Conservation (phyloP, 2,888 invertebrate species). For the Acholoe squamosa region DNA sequence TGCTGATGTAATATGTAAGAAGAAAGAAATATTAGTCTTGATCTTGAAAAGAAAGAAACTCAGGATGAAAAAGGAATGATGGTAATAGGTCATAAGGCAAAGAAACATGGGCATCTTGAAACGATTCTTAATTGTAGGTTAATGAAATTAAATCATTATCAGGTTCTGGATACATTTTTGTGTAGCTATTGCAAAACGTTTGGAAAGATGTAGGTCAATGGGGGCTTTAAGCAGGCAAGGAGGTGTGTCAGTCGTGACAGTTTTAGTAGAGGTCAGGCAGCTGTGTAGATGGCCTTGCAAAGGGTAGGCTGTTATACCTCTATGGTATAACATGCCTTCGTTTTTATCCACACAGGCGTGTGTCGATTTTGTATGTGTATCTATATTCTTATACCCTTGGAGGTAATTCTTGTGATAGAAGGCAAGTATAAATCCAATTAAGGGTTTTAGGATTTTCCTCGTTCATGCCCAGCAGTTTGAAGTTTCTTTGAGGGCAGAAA, state of each 20-base stretch:
- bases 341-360: not conserved
- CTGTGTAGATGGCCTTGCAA: not conserved
- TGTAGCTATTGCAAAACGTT: slow-evolving; percentile 49
- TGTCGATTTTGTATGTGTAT: not conserved
- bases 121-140: not conserved
- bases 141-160: not conserved
- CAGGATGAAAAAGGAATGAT: not conserved
- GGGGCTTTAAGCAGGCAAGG: slow-evolving; percentile 32
- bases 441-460: not conserved
- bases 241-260: slow-evolving; percentile 4
- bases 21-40: too few species aligned
- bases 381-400: not conserved
- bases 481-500: not conserved
- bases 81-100: not conserved
- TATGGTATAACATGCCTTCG: not conserved
- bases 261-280: not conserved
- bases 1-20: too few species aligned
- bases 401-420: not conserved
- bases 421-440: not conserved
- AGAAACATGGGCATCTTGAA: not conserved
- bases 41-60: too few species aligned
- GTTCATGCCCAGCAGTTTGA: not conserved
- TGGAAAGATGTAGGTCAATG: slow-evolving; percentile 23
- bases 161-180: slow-evolving; percentile 44
- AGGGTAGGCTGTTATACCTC: not conserved